A percentile compares a stretch with the other conserved stretches of the same genome.
These are phyloP conservation scores for Boulengeromyrus knoepffleri DNA, from an alignment of 2,113 vertebrate species.

Conservation along the genomic window DNA sequence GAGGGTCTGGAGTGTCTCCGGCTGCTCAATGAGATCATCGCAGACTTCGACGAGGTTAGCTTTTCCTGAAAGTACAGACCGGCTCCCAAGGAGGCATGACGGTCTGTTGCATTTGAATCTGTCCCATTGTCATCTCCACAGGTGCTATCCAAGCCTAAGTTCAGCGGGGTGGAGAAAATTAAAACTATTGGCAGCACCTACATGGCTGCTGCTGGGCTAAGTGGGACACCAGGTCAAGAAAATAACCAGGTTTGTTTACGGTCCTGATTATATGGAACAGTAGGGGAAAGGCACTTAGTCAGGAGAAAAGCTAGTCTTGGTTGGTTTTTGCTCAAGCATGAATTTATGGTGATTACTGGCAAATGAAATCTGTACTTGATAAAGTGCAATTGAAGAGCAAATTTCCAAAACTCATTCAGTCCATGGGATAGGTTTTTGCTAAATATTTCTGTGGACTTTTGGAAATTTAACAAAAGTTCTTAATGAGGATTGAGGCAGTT, in stretches of 20 bases:
- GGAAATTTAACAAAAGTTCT: neutral
- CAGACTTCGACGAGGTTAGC: slow-evolving; percentile 89
- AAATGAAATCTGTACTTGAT: neutral
- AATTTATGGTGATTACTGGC: neutral
- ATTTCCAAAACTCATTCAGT: neutral
- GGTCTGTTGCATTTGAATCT: neutral
- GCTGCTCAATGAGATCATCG: slow-evolving; percentile 97
- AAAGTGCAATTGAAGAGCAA: neutral
- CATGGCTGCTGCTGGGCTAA: slow-evolving; percentile 93
- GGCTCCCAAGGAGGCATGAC: neutral
- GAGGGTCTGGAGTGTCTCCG: slow-evolving; percentile 90
- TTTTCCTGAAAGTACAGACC: neutral
- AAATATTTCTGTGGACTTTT: neutral
- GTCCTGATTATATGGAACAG: neutral
- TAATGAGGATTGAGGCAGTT: neutral
- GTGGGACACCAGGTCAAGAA: slow-evolving; percentile 54
- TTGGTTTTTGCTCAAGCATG: neutral
- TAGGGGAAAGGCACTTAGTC: neutral
- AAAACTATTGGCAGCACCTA: slow-evolving; percentile 99
- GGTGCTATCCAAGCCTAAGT: slow-evolving; percentile 95
- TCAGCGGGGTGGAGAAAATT: slow-evolving; percentile 98
- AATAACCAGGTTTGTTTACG: slow-evolving; percentile 63
- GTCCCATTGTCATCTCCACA: slow-evolving; percentile 36
- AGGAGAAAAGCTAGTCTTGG: neutral
- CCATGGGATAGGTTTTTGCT: neutral